These are phyloP conservation scores for Etheostoma perlongum DNA, from an alignment of 2,797 vertebrate species.

Conservation along the genomic window DNA sequence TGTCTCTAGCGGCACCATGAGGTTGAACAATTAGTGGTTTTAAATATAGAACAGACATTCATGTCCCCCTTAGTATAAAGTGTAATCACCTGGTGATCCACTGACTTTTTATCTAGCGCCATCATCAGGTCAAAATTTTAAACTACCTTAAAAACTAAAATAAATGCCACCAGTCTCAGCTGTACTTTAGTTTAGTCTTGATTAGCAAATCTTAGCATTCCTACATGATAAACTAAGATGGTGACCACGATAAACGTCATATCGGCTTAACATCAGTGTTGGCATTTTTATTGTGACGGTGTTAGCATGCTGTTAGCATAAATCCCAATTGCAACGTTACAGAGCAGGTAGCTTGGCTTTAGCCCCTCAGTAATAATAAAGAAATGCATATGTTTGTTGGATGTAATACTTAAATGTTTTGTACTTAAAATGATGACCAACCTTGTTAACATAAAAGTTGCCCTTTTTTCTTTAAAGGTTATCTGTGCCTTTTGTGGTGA, in stretches of 20 bases:
- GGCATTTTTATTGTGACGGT: background rate
- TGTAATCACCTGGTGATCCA: no score
- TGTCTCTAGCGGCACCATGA: no score
- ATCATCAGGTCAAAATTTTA: background rate
- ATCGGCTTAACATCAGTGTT: background rate
- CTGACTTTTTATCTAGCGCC: no score
- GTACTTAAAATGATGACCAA: constrained; percentile 47
- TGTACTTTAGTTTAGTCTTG: background rate
- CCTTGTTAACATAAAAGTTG: constrained; percentile 69
- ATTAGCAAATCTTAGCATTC: background rate
- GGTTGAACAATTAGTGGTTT: background rate
- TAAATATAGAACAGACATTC: background rate
- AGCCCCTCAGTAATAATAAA: background rate
- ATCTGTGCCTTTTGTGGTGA: constrained; percentile 58
- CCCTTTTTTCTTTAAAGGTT: constrained; percentile 50
- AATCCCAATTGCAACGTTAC: background rate
- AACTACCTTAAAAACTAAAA: background rate
- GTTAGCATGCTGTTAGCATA: background rate
- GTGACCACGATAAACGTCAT: background rate
- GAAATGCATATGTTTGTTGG: background rate
- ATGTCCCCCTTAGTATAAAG: background rate
- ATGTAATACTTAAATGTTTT: background rate
- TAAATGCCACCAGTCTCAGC: background rate
- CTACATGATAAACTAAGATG: background rate
- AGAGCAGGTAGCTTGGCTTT: no score